Evolutionary conservation across 2,888 invertebrate species (phyloP).

Genomic region (Pteria penguin): DNA sequence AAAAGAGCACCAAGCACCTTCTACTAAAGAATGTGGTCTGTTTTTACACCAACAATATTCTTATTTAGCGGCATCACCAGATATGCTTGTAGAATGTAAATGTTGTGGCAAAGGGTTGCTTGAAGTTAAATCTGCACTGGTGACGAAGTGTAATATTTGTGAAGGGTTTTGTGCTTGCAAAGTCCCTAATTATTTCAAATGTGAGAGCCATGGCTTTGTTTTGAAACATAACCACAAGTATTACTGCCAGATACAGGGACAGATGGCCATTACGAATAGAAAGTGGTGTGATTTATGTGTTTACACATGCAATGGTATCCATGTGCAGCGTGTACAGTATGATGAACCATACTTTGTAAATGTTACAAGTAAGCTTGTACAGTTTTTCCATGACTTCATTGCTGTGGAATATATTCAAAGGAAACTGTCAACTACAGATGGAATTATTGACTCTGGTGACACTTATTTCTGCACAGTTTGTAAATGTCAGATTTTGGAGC

Average conservation of each 20-base stretch:
- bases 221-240: slow-evolving; percentile 21
- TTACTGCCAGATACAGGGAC: slow-evolving; percentile 32
- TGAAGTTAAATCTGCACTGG: slow-evolving; percentile 28
- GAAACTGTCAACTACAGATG: neutral
- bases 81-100: slow-evolving; percentile 22
- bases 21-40: slow-evolving; percentile 23
- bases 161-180: slow-evolving; percentile 14
- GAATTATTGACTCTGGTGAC: neutral
- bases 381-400: neutral
- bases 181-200: slow-evolving; percentile 1
- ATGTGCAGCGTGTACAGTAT: neutral
- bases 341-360: neutral
- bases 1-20: neutral
- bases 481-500: neutral
- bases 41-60: slow-evolving; percentile 9
- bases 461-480: slow-evolving; percentile 4
- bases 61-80: slow-evolving; percentile 23
- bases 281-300: neutral
- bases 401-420: neutral
- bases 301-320: slow-evolving; percentile 1
- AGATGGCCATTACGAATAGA: slow-evolving; percentile 24
- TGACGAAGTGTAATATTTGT: slow-evolving; percentile 11
- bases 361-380: neutral
- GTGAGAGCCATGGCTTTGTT: neutral
- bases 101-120: slow-evolving; percentile 33